Conservation (phyloP, 2,888 invertebrate genomes). For the Tachina fera region DNA sequence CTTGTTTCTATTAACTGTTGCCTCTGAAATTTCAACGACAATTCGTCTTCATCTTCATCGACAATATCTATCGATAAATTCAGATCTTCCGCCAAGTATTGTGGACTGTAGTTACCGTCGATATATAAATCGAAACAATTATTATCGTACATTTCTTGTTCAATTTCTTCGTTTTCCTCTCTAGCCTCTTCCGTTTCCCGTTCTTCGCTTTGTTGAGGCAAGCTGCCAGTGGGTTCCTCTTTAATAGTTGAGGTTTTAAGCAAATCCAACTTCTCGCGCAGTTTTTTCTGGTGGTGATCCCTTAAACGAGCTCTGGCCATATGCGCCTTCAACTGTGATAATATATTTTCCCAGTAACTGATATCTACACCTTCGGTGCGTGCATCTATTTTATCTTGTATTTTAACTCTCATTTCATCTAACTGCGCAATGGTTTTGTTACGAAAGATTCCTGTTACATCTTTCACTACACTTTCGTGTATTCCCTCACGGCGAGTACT, state of each 20-base stretch:
- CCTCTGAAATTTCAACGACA: constrained; percentile 89
- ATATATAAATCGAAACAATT: constrained; percentile 87
- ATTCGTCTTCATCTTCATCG: constrained; percentile 89
- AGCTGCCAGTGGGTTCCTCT: constrained; percentile 81
- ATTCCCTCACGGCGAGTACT: constrained; percentile 86
- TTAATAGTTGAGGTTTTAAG: constrained; percentile 92
- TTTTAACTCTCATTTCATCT: constrained; percentile 91
- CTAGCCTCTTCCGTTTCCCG: constrained; percentile 56
- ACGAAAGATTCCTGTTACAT: constrained; percentile 95
- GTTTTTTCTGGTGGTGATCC: constrained; percentile 95
- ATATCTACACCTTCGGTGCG: constrained; percentile 96
- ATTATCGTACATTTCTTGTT: constrained; percentile 52
- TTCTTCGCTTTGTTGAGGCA: constrained; percentile 74
- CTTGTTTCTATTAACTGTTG: constrained; percentile 84
- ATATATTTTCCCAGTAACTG: constrained; percentile 98
- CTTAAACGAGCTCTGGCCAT: constrained; percentile 95
- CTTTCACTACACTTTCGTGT: constrained; percentile 94
- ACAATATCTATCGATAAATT: constrained; percentile 87
- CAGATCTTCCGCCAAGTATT: constrained; percentile 85
- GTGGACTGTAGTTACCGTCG: constrained; percentile 93
- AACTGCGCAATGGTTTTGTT: constrained; percentile 96
- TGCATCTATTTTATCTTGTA: constrained; percentile 92
- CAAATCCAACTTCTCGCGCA: constrained; percentile 93
- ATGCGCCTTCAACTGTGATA: constrained; percentile 97
- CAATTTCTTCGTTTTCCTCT: constrained; percentile 76